Percentiles rank a stretch among this genome's conserved stretches.
Evolutionary conservation across 2,113 vertebrate species (phyloP).

Genomic region (Penelope pileata): DNA sequence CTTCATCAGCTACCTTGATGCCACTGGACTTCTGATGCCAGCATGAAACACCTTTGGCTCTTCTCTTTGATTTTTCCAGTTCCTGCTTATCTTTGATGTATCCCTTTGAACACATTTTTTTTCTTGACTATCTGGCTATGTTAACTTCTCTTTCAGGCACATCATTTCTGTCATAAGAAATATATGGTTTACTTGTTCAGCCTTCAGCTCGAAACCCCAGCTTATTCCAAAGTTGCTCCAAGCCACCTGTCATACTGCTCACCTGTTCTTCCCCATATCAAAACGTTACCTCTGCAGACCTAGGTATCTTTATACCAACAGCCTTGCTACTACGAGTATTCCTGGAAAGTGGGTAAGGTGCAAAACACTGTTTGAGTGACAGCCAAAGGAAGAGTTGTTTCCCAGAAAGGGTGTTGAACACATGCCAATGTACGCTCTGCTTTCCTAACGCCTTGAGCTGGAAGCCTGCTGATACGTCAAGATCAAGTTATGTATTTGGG

Average conservation of each 20-base stretch:
- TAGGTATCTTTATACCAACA: background rate
- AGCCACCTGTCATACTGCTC: background rate
- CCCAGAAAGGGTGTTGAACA: background rate
- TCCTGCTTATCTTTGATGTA: constrained; percentile 9
- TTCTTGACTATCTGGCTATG: background rate
- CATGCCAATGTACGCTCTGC: background rate
- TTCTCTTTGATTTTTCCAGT: background rate
- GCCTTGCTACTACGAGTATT: background rate
- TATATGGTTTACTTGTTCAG: background rate
- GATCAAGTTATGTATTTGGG: background rate
- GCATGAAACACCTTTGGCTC: background rate
- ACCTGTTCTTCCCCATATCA: background rate
- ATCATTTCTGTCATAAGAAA: background rate
- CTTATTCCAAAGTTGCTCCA: background rate
- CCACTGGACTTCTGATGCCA: background rate
- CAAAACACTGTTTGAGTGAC: background rate
- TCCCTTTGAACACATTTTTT: constrained; percentile 28
- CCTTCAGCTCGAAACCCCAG: background rate
- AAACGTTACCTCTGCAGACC: background rate
- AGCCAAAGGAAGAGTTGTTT: background rate
- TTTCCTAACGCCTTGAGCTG: background rate
- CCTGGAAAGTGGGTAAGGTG: background rate
- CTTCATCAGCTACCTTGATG: background rate
- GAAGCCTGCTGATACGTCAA: background rate
- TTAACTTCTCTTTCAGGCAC: constrained; percentile 1